Evolutionary conservation across 53 echinoderm and acorn worm species (phyloP), one percentile per base, ranked within the genome.

Genomic region (Hippasteria phrygiana): DNA sequence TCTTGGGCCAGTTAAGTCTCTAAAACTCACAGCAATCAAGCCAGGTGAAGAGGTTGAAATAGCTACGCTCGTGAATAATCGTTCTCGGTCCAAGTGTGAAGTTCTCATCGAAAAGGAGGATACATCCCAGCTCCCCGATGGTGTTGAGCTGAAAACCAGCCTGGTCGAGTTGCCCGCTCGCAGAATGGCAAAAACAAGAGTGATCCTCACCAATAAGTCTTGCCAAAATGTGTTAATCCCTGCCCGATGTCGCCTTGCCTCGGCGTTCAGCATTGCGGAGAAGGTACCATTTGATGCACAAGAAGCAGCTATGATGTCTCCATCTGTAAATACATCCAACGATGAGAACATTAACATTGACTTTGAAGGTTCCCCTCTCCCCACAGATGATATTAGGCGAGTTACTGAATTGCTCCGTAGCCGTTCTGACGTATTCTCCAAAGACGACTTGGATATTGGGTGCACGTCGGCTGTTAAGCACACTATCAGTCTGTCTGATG

Each of bases 401-500:
- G 42, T 91, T 0, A 29, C 1, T 1, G 12, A 35, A 6, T 34
- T 73, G 5, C 43, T 91, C 6, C 6, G 53, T 17, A 29, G 28
- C 11, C 50, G 70, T 35, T 2, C 8, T 18, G 71, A 87, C n/a
- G n/a, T 45, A 80, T 4, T 93, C 91, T 76, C 70, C 93, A 0
- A 59, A n/a, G 43, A 55, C 14, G 91, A 93, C 53, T 36, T 90
- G 33, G 90, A 93, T 45, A 88, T 88, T 38, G 90, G 90, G 6
- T 51, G 88, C 41, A 93, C 93, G 22, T 45, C 48, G 10, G 75
- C 62, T 20, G 93, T 88, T 0, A 81, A 74, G 40, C 90, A 90
- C 73, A 31, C n/a, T 14, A 93, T 93, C 4, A 45, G 24, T 2
- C 75, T 90, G 13, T 56, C 66, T 4, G 83, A 93, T 77, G 88